Evolutionary conservation across 2,113 vertebrate species (phyloP), one percentile per base, ranked within the genome.

Genomic region (Rhinichthys klamathensis): DNA sequence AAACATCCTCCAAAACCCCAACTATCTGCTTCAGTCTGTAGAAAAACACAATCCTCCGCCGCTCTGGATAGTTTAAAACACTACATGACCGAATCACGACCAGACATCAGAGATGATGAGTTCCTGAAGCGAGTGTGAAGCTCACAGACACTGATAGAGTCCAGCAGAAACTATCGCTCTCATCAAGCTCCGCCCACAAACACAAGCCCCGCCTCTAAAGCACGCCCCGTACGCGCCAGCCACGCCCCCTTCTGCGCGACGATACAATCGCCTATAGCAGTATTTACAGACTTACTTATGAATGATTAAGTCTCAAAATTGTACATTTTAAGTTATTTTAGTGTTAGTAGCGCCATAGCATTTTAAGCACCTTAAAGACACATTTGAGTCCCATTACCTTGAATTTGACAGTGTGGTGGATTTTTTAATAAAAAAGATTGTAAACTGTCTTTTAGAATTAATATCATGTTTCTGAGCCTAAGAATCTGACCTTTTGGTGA

Each of bases 1-100:
- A 69, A 56, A 46, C 90, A 92, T 92, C 87, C 56, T 87, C 87
- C 49, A 63, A 51, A 60, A 2, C 74, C 75, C 81, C 83, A 67
- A 61, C 74, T 38, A 38, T 70, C n/a, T 90, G 81, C 44, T 80
- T 18, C 44, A 69, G 25, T 69, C 61, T 51, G 21, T n/a, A 58
- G 2, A 58, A 38, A 46, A 46, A 18, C 32, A 16, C 25, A 76
- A 0, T 54, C 25, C 73, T 11, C 12, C 30, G 2, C 30, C 3
- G 30, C 12, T 65, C 27, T 49, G n/a, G 25, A 4, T 18, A 6
- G 11, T 21, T 2, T 70, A 32, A 21, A 4, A 6, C 16, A 25
- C 56, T 27, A 11, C 58, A 63, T 46, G 77, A 12, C 13, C 35
- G 1, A 10, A 25, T 16, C 35, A 25, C 2, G 49, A 77, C 4